Evolutionary conservation across 2,888 invertebrate genomes (phyloP).

Genomic region (Conomelus anceps): DNA sequence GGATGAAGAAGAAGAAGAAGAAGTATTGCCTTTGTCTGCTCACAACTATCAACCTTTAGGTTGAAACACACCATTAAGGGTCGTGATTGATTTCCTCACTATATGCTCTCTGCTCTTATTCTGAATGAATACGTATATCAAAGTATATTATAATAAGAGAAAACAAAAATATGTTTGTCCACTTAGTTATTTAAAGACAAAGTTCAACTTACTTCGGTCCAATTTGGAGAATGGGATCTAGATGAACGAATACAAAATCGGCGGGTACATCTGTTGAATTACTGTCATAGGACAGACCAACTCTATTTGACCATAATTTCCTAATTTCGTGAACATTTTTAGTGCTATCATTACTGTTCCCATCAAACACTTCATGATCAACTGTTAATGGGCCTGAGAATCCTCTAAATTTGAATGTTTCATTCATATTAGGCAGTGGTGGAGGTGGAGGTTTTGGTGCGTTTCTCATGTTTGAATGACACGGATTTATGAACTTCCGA

Average conservation of each 20-base stretch:
- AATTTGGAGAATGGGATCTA: neutral
- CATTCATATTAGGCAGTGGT: neutral
- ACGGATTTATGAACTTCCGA: neutral
- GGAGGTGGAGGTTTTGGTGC: neutral
- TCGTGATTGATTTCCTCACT: too few species aligned
- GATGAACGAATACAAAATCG: neutral
- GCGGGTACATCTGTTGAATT: neutral
- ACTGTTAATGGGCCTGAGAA: neutral
- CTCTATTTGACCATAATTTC: neutral
- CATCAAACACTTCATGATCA: neutral
- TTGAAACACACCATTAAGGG: too few species aligned
- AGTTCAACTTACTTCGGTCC: neutral
- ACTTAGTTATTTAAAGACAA: too few species aligned
- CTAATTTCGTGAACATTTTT: neutral
- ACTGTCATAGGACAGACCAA: neutral
- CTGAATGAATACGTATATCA: too few species aligned
- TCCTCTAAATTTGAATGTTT: neutral
- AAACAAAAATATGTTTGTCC: too few species aligned
- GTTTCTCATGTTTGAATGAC: neutral
- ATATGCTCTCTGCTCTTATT: too few species aligned
- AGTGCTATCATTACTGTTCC: neutral
- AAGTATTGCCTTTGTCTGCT: too few species aligned
- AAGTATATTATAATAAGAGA: too few species aligned
- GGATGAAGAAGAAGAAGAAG: too few species aligned
- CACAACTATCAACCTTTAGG: too few species aligned